phyloP scores from a whole-genome alignment of 2,113 vertebrate genomes.

The Neomonachus schauinslandi region DNA sequence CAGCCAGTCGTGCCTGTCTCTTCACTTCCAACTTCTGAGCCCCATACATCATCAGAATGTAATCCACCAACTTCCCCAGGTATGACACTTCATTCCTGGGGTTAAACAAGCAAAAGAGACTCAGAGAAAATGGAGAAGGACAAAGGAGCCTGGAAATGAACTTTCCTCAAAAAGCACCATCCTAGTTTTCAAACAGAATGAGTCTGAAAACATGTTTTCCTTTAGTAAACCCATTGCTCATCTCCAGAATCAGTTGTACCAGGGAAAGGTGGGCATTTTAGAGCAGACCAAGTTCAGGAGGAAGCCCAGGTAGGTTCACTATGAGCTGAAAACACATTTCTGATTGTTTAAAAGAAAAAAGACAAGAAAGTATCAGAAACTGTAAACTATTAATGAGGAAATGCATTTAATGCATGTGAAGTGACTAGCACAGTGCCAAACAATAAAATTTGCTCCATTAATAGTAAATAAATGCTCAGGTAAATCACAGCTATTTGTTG shows the following conservation, averaged over 20 bases:
- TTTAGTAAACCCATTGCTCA: background rate
- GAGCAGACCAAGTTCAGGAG: background rate
- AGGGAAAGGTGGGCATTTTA: background rate
- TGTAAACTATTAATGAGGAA: background rate
- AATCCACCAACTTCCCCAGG: slow-evolving; percentile 63
- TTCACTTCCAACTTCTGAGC: slow-evolving; percentile 76
- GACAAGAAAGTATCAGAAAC: background rate
- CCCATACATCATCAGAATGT: slow-evolving; percentile 79
- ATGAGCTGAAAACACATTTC: background rate
- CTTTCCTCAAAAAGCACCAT: slow-evolving; percentile 60
- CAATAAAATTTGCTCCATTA: background rate
- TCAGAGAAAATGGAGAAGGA: slow-evolving; percentile 68
- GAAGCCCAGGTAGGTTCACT: background rate
- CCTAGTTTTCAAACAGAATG: slow-evolving; percentile 78
- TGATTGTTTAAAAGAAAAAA: background rate
- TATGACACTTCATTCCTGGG: slow-evolving; percentile 81
- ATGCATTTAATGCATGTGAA: background rate
- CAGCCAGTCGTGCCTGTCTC: slow-evolving; percentile 59
- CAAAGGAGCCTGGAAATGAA: slow-evolving; percentile 72
- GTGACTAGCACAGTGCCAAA: background rate
- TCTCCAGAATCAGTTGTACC: background rate
- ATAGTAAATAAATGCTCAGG: background rate
- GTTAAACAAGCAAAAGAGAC: slow-evolving; percentile 73
- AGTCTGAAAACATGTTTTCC: slow-evolving; percentile 55
- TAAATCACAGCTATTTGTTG: background rate